Percentiles rank a stretch among this genome's conserved stretches.
Conservation (phyloP, 2,888 invertebrate genomes). For the Aphodius sticticus region DNA sequence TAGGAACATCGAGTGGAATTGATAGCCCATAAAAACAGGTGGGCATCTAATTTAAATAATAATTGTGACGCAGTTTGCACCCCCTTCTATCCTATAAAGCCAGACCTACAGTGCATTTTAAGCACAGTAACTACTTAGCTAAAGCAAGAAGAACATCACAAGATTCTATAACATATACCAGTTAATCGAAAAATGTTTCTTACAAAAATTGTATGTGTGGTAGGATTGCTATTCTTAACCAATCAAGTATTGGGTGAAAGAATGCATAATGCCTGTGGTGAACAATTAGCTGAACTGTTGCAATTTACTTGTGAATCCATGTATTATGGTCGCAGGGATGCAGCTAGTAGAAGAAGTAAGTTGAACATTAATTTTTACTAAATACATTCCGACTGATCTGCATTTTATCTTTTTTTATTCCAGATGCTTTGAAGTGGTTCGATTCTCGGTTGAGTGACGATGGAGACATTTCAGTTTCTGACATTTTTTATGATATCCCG, state of each 20-base stretch:
- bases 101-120: not conserved
- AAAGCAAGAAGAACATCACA: not conserved
- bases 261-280: conserved; percentile 5
- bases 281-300: conserved; percentile 5
- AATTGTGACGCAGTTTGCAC: not conserved
- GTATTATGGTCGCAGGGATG: not conserved
- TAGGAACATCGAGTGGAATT: not conserved
- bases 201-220: no score
- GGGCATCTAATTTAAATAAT: not conserved
- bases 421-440: no score
- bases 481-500: not conserved
- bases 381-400: not conserved
- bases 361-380: conserved; percentile 6
- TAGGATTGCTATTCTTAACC: no score
- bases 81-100: not conserved
- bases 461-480: not conserved
- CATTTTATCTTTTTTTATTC: no score
- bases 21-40: not conserved
- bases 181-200: no score
- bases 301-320: not conserved
- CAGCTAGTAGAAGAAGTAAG: conserved; percentile 9
- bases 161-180: no score
- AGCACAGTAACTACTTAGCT: not conserved
- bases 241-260: not conserved
- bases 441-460: no score